A percentile compares a stretch with the other conserved stretches of the same genome.
Evolutionary conservation across 30 jellyfish, hydroid and myxozoan genomes (phyloP).

Genomic region (Hydractinia symbiolongicarpus): DNA sequence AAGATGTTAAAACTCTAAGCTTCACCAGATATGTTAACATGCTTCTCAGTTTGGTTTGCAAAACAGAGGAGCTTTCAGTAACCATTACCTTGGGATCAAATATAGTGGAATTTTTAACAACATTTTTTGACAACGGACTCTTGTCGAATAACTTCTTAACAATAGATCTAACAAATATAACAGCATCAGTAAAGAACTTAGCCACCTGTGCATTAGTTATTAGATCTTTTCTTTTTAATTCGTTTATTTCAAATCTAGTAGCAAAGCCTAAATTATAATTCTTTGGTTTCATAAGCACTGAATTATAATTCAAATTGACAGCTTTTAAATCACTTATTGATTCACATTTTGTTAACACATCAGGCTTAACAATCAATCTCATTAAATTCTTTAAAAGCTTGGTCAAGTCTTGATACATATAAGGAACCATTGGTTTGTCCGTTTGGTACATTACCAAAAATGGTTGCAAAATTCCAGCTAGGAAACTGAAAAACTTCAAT

Average conservation of each 20-base stretch:
- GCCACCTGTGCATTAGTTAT: background rate
- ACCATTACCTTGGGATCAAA: too few relatives aligned
- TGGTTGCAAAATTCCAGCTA: too few relatives aligned
- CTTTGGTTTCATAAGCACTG: background rate
- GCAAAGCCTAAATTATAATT: background rate
- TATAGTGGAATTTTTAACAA: too few relatives aligned
- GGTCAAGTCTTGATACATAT: background rate
- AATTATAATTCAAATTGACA: background rate
- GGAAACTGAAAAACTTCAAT: constrained; percentile 9
- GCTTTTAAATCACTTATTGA: background rate
- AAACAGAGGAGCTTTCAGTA: too few relatives aligned
- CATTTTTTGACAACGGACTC: too few relatives aligned
- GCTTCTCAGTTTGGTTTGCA: too few relatives aligned
- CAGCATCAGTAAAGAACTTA: background rate
- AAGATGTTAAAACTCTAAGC: too few relatives aligned
- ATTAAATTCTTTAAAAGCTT: background rate
- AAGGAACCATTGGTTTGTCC: background rate
- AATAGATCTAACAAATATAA: too few relatives aligned
- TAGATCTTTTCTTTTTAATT: constrained; percentile 6
- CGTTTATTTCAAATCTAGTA: background rate
- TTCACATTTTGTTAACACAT: background rate
- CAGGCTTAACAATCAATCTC: background rate
- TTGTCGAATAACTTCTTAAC: too few relatives aligned
- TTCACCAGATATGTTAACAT: too few relatives aligned
- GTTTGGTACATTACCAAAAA: too few relatives aligned